Base-by-base conservation (phyloP, 2,113 vertebrate species). In the Anoplopoma fimbria region DNA sequence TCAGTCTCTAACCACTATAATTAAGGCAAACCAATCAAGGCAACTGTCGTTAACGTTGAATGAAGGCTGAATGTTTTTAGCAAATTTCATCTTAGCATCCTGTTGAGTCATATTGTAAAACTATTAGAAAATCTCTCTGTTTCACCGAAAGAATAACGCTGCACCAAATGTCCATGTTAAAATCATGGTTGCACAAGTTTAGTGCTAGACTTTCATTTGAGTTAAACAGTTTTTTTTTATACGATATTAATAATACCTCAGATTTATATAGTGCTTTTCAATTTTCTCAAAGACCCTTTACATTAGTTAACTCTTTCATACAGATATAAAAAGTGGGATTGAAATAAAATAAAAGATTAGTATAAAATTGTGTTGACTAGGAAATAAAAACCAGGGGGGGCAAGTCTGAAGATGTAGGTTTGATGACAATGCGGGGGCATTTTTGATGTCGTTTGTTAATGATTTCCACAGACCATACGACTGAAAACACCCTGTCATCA, bases 11-110 rank as follows among this genome's bases (percentile, higher is more conserved):
- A 82, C 31, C 31, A 47, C 47, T 69, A 27, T 82, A 64, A 86
- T 82, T 57, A 73, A 38, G 51, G 14, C 33, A 68, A 72, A 67
- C 1, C 4, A 77, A 57, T 81, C 29, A 82, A 69, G 45, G 55
- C 42, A 21, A 53, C 68, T 27, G 53, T 38, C 61, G 9, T 65
- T 75, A 40, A 73, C 14, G 38, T 9, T 33, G 42, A 29, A 9
- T 36, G 38, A 36, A 47, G 36, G 47, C 14, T 62, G 5, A 75
- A 57, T 78, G 69, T 75, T 75, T 29, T 27, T 12, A 33, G 4
- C 27, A 61, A 36, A 77, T 42, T 4, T 34, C 17, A 23, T 36
- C 21, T 49, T 6, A 10, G 13, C 33, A 12, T 58, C 15, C 13
- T 49, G 2, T 65, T 67, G 9, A 67, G 9, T 71, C 33, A 31